These are phyloP conservation scores for Fukomys damarensis DNA, from an alignment of 2,113 vertebrate genomes.

Conservation along the genomic window DNA sequence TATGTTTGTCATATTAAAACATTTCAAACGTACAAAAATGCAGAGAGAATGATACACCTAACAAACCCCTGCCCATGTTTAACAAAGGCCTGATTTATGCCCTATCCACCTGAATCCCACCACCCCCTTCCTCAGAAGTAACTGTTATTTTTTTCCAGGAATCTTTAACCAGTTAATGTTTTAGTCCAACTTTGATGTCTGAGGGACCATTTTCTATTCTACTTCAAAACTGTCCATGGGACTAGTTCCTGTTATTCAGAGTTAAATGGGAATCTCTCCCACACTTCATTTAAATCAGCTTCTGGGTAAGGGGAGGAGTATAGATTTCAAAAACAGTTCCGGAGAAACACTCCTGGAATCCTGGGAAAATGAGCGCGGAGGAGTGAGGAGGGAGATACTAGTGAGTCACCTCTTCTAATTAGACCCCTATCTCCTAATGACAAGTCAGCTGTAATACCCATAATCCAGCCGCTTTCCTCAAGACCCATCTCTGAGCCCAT, in stretches of 20 bases:
- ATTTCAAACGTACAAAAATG: background rate
- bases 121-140: background rate
- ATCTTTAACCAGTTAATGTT: background rate
- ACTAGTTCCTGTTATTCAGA: background rate
- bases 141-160: background rate
- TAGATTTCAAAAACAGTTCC: background rate
- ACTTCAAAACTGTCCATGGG: background rate
- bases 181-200: background rate
- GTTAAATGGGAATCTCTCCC: background rate
- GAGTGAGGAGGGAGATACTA: background rate
- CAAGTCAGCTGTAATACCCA: background rate
- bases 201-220: background rate
- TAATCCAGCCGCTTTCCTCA: background rate
- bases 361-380: background rate
- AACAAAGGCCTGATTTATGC: background rate
- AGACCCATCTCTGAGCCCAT: background rate
- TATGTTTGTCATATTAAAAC: background rate
- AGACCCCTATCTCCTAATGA: background rate
- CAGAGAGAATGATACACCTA: background rate
- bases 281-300: background rate
- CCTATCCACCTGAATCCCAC: background rate
- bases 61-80: background rate
- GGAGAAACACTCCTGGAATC: background rate
- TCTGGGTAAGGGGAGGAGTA: background rate
- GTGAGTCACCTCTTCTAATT: background rate